phyloP scores from a whole-genome alignment of 2,113 vertebrate species.

The Siniperca knerii region DNA sequence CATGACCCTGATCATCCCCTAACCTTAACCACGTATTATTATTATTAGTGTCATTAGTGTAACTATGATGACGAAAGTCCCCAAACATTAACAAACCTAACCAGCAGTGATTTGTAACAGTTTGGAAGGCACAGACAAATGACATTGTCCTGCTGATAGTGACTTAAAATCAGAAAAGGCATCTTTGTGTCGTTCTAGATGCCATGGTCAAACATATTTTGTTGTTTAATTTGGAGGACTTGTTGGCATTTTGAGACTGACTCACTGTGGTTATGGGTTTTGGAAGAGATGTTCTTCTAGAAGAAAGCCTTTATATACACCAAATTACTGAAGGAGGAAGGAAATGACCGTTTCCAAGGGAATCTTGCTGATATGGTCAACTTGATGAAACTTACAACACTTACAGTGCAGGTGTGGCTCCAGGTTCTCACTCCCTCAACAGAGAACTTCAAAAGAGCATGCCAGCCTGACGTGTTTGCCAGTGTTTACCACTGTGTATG shows the following conservation, averaged over 20 bases:
- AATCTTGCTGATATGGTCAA: not conserved
- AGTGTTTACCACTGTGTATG: constrained; percentile 66
- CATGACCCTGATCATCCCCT: not conserved
- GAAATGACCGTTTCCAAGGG: too few relatives aligned
- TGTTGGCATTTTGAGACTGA: not conserved
- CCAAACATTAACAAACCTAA: not conserved
- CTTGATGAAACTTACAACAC: not conserved
- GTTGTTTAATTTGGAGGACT: too few relatives aligned
- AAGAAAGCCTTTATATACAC: too few relatives aligned
- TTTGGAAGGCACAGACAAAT: not conserved
- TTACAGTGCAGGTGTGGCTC: not conserved
- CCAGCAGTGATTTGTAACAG: too few relatives aligned
- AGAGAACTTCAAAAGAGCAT: constrained; percentile 5
- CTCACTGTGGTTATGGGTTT: not conserved
- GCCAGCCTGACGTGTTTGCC: constrained; percentile 57
- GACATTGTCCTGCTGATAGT: not conserved
- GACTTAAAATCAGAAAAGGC: too few relatives aligned
- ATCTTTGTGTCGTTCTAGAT: not conserved
- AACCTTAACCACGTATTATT: not conserved
- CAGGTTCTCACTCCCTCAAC: constrained; percentile 26
- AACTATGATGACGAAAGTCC: too few relatives aligned
- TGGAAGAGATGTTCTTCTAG: not conserved
- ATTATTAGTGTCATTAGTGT: not conserved
- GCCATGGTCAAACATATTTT: not conserved
- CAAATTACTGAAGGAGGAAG: too few relatives aligned